phyloP scores from a whole-genome alignment of 2,888 invertebrate genomes.

The Polyploca ridens region DNA sequence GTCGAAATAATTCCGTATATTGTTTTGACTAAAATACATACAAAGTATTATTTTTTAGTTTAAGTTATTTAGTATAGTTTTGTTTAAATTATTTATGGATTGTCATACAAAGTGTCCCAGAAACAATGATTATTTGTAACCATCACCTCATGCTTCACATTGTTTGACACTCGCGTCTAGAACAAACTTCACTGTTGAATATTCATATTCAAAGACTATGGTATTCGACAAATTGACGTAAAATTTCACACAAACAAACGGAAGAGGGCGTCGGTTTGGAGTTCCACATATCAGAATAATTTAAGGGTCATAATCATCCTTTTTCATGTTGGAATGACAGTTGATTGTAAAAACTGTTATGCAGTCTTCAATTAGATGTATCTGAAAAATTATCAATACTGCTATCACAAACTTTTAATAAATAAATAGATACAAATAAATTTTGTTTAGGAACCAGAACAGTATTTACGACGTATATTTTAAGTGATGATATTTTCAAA shows the following conservation, averaged over 20 bases:
- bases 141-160: conserved; percentile 19
- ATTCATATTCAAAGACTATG: conserved; percentile 66
- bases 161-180: conserved; percentile 32
- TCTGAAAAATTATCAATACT: no score
- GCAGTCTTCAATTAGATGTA: no score
- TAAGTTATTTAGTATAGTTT: no score
- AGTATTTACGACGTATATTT: no score
- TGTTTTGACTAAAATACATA: conserved; percentile 31
- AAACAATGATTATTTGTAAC: conserved; percentile 5
- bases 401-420: no score
- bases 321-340: no score
- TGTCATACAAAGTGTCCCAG: neutral
- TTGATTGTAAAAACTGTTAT: no score
- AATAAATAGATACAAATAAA: no score
- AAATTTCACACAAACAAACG: conserved; percentile 80
- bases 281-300: neutral
- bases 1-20: conserved; percentile 25
- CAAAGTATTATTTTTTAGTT: no score
- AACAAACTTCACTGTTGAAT: conserved; percentile 67
- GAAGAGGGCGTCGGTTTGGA: conserved; percentile 25
- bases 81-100: no score
- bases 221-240: conserved; percentile 76
- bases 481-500: no score
- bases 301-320: neutral
- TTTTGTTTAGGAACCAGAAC: no score